These are phyloP conservation scores for Encarsia formosa DNA, from an alignment of 2,888 invertebrate genomes.

Conservation along the genomic window DNA sequence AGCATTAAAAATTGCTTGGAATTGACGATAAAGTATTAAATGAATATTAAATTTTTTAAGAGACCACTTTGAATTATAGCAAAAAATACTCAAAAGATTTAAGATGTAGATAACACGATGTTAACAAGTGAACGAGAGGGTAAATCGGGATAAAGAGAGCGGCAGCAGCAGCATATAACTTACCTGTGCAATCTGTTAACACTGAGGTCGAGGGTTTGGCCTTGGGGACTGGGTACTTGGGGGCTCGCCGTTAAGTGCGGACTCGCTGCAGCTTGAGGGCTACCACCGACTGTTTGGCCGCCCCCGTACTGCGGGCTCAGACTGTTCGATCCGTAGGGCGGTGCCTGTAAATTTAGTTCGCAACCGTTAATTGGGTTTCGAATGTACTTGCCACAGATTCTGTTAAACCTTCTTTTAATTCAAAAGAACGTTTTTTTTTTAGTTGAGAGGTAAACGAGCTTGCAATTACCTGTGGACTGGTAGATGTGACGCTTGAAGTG, in stretches of 20 bases:
- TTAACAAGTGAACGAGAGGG: background rate
- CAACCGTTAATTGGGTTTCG: too few relatives aligned
- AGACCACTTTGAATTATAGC: too few relatives aligned
- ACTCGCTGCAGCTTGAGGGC: slow-evolving; percentile 81
- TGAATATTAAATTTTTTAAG: too few relatives aligned
- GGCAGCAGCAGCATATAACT: too few relatives aligned
- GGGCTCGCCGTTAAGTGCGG: slow-evolving; percentile 81
- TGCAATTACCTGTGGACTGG: slow-evolving; percentile 72
- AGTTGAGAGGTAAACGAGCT: too few relatives aligned
- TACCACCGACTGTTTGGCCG: slow-evolving; percentile 68
- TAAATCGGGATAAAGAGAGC: background rate
- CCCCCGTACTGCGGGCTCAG: slow-evolving; percentile 66
- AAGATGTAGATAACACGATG: background rate
- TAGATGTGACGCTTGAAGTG: slow-evolving; percentile 77
- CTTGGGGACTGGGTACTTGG: slow-evolving; percentile 87
- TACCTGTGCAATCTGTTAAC: slow-evolving; percentile 85
- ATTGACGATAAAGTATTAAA: too few relatives aligned
- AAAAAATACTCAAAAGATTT: too few relatives aligned
- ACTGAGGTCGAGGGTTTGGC: slow-evolving; percentile 84
- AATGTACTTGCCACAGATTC: slow-evolving; percentile 5
- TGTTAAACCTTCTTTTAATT: slow-evolving; percentile 18
- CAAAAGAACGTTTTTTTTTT: background rate
- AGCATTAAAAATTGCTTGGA: too few relatives aligned
- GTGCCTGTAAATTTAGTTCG: slow-evolving; percentile 60
- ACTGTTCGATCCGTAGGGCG: slow-evolving; percentile 62